Evolutionary conservation across 2,888 invertebrate species (phyloP), one percentile per base, ranked within the genome.

Genomic region (Pandemis corylana): DNA sequence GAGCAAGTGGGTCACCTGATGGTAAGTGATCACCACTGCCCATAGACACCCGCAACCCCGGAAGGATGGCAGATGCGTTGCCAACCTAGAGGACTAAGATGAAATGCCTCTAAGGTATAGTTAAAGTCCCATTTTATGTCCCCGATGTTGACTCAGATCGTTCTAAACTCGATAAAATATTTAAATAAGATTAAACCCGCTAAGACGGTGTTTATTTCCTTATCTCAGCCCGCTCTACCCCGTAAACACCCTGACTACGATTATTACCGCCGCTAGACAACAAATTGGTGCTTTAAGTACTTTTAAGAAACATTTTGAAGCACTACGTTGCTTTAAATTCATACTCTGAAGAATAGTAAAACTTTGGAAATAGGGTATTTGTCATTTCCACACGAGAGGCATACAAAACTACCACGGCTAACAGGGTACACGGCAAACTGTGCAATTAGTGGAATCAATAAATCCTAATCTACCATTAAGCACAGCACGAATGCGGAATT

Each of bases 141-240:
- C 12, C 59, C 10, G 12, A 28, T 66, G 66, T 66, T 36, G 20
- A 41, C 66, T 53, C 2, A 20, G 42, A 13, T 59, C 13, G 9
- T 12, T 36, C 6, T 74, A 51, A 51, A 44, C 62, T 63, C 44
- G 66, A 70, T 70, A 74, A 66, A 46, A 71, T 67, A 75, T 71
- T 71, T 56, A 67, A 66, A 71, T 63, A 67, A 65, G 69, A 69
- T 74, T 69, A 69, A 56, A 28, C 46, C 61, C 65, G 61, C 53
- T 49, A 44, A 51, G 67, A 46, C 63, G 67, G 67, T 63, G 56
- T 62, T 36, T 9, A 53, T 49, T 66, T 71, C 36, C 66, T 70
- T 71, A 63, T 71, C 66, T 62, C 7, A 75, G 44, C 13, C 15
- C 56, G 51, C 62, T 75, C 62, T 71, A 67, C 74, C 66, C 66